Evolutionary conservation across 2,113 vertebrate genomes (phyloP).

Genomic region (Scomber japonicus): DNA sequence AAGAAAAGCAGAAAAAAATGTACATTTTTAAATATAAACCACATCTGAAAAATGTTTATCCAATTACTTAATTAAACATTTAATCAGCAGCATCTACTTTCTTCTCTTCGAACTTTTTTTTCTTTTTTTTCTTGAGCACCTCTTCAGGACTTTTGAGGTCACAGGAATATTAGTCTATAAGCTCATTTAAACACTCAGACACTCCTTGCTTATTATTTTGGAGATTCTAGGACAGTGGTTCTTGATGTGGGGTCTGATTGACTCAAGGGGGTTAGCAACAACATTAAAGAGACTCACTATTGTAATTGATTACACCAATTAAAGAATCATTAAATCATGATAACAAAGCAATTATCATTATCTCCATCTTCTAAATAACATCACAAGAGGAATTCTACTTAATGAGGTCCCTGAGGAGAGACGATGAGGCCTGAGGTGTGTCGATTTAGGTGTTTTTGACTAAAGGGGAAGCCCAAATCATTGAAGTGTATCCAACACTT

Average conservation of each 20-base stretch:
- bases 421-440: background rate
- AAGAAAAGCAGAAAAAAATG: background rate
- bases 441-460: background rate
- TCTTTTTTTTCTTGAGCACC: background rate
- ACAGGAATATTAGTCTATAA: slow-evolving; percentile 10
- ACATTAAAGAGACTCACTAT: background rate
- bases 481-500: background rate
- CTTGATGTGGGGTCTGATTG: background rate
- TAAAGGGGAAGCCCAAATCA: background rate
- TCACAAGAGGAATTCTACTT: slow-evolving; percentile 1
- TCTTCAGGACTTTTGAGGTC: background rate
- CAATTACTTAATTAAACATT: no score
- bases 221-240: slow-evolving; percentile 10
- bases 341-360: background rate
- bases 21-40: no score
- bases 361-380: no score
- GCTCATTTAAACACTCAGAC: background rate
- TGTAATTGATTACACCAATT: background rate
- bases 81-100: background rate
- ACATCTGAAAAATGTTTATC: no score
- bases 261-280: background rate
- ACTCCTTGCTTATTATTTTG: slow-evolving; percentile 1
- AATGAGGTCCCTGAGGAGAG: background rate
- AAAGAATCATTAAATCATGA: no score
- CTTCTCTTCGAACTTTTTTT: background rate